Evolutionary conservation across 37 sponge, comb jelly and placozoan species (phyloP), one percentile per base, ranked within the genome.

Genomic region (Spongilla lacustris): DNA sequence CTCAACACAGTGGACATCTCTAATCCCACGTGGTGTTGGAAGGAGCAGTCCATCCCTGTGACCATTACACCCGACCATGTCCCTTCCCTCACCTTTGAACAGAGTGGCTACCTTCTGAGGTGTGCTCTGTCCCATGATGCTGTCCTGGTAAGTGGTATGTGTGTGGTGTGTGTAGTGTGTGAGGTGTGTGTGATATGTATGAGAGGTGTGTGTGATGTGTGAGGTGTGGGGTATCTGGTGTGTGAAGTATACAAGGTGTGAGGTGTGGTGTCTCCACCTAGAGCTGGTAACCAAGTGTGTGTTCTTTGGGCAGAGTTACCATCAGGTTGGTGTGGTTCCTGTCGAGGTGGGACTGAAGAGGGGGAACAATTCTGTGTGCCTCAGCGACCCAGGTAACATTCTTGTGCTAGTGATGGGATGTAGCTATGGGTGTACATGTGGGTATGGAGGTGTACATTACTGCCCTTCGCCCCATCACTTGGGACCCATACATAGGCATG

Each of bases 11-110:
- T 92, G 68, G 35, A 36, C 5, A 22, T 92, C 36, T 81, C 76
- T 28, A 58, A 89, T 74, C 34, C 79, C 11, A 37, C 22, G 10
- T 95, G 95, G 95, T 95, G 95, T 75, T 95, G 95, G 95, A 72
- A 80, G 25, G 78, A 80, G 12, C 24, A 78, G 22, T 71, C 67
- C 0, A 3, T 85, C 17, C 36, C 4, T 2, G 77, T 87, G 11
- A 76, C 69, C 17, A 76, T 95, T 14, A 69, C 46, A 13, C 75
- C 48, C 1, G 85, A 67, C 1, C 36, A 35, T 4, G 35, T 25
- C 19, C 31, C 81, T 12, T 29, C 71, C 6, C 24, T 92, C 38
- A 4, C 32, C 22, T 88, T 92, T 48, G 41, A 46, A 25, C 92
- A 92, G 25, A 84, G 72, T 67, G 92, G 92, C 38, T 92, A 81